A percentile compares a stretch with the other conserved stretches of the same genome.
phyloP scores from a whole-genome alignment of 2,113 vertebrate genomes.

The Cariama cristata region DNA sequence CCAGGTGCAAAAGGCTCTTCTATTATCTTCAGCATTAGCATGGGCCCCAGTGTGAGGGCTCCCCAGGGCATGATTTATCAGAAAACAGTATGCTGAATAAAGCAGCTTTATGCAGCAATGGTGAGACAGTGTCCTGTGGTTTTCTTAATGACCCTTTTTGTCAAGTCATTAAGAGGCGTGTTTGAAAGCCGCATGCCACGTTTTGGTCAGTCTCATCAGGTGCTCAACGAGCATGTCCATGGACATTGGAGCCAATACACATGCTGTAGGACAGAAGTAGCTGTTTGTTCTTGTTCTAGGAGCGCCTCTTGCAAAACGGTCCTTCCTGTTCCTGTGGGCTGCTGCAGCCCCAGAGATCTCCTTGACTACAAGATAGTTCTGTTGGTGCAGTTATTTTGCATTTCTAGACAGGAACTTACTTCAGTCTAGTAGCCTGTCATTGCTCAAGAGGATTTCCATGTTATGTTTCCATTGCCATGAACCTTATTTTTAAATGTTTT shows the following conservation, averaged over 20 bases:
- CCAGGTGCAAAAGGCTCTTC: neutral
- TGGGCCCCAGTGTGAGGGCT: neutral
- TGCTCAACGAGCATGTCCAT: neutral
- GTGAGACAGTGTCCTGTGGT: neutral
- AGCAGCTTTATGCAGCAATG: neutral
- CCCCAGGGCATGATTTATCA: neutral
- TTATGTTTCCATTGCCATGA: neutral
- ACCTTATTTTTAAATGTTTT: neutral
- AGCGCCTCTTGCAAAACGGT: neutral
- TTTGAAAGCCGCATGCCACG: neutral
- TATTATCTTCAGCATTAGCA: neutral
- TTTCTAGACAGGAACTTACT: neutral
- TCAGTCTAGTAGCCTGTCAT: neutral
- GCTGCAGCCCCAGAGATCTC: neutral
- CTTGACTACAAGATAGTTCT: neutral
- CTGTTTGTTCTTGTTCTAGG: neutral
- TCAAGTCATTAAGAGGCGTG: neutral
- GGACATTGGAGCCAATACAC: neutral
- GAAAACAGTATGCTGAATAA: neutral
- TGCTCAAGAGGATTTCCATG: neutral
- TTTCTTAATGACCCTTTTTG: neutral
- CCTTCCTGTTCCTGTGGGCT: neutral
- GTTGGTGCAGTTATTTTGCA: neutral
- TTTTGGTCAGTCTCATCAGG: neutral
- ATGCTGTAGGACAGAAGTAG: neutral